Conservation (phyloP, 1,140 invertebrate species). For the Atopsyche davidsoni region DNA sequence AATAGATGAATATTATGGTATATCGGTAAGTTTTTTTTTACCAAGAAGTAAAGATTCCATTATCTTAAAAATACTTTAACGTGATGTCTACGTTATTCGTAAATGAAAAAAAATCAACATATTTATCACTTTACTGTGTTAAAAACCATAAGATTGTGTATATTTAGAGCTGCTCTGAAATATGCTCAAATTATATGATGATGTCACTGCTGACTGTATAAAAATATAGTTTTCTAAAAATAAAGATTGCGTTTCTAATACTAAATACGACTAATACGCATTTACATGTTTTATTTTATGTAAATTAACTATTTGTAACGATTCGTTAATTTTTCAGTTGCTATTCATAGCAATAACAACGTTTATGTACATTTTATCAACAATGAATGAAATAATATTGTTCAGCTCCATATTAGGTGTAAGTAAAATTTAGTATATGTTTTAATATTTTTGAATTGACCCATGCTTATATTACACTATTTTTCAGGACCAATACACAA, state of each 20-base stretch:
- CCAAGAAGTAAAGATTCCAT: background rate
- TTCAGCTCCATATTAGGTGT: conserved; percentile 8
- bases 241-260: no score
- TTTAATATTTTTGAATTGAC: background rate
- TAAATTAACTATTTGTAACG: background rate
- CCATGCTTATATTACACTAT: conserved; percentile 3
- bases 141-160: no score
- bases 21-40: background rate
- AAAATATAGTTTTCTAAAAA: no score
- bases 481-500: background rate
- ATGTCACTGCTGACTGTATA: no score
- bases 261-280: background rate
- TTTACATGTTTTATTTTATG: background rate
- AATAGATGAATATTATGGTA: background rate
- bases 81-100: no score
- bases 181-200: no score
- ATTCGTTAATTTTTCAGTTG: background rate
- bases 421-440: conserved; percentile 1
- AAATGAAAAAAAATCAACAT: no score
- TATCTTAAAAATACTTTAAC: no score
- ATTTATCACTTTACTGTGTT: no score
- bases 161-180: no score
- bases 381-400: background rate
- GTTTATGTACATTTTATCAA: background rate
- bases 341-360: background rate